Evolutionary conservation across 2,797 vertebrate species (phyloP).

Genomic region (Aldrovandia affinis): DNA sequence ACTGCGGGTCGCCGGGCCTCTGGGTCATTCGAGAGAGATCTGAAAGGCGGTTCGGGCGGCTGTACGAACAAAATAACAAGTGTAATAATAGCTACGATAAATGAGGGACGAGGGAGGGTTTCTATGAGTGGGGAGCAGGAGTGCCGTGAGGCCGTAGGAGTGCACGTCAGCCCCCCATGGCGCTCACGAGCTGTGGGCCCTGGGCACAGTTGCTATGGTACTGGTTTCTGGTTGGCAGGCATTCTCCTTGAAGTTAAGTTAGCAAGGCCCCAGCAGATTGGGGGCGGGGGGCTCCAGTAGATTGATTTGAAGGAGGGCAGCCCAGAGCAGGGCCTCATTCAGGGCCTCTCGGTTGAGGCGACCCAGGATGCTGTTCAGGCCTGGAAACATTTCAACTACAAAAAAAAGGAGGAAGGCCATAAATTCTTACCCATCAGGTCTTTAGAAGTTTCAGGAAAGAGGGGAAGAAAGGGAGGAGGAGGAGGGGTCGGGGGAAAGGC

Average conservation of each 20-base stretch:
- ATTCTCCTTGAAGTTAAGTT: slow-evolving; percentile 16
- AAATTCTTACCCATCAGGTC: too few species aligned
- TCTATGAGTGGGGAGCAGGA: neutral
- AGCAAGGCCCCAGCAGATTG: slow-evolving; percentile 25
- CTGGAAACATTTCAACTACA: slow-evolving; percentile 18
- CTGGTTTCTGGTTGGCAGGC: slow-evolving; percentile 15
- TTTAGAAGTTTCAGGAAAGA: slow-evolving; percentile 13
- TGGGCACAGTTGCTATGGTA: slow-evolving; percentile 56
- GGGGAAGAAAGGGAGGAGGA: neutral
- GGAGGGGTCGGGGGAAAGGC: neutral
- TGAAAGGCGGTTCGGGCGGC: neutral
- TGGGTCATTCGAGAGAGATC: too few species aligned
- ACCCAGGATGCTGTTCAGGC: slow-evolving; percentile 14
- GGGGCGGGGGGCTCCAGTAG: neutral
- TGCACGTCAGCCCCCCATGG: slow-evolving; percentile 57
- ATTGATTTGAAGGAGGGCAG: neutral
- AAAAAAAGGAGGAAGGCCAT: neutral
- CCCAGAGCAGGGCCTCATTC: neutral
- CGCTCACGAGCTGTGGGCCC: slow-evolving; percentile 36
- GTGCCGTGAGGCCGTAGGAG: slow-evolving; percentile 45
- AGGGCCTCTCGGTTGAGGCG: neutral
- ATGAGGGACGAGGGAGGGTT: neutral
- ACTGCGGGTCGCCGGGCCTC: too few species aligned
- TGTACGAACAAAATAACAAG: neutral
- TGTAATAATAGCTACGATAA: neutral